Conservation (phyloP, 1,140 invertebrate genomes). For the Leptopilina clavipes region DNA sequence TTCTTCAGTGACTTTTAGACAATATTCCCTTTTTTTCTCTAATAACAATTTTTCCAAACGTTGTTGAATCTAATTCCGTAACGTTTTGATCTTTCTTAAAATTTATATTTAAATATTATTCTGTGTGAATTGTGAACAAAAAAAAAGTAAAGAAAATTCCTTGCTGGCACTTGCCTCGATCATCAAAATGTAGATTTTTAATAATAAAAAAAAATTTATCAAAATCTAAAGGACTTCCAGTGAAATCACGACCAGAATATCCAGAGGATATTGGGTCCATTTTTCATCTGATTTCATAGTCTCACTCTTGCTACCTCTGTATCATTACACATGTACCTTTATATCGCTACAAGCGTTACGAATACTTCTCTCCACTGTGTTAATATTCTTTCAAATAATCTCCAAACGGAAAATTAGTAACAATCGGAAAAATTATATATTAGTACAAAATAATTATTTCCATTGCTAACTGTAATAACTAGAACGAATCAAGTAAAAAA, state of each 20-base stretch:
- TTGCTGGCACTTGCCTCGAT: not conserved
- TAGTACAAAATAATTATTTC: too few relatives aligned
- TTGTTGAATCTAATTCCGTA: not conserved
- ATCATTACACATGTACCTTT: conserved; percentile 29
- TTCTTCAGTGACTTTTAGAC: too few relatives aligned
- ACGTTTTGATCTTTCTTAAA: not conserved
- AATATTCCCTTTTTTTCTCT: too few relatives aligned
- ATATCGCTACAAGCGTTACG: conserved; percentile 29
- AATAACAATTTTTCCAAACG: not conserved
- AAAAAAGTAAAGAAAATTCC: not conserved
- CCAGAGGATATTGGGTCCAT: conserved; percentile 6
- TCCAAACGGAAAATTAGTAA: too few relatives aligned
- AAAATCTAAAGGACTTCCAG: conserved; percentile 7
- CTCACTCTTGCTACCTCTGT: conserved; percentile 26
- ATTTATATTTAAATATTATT: not conserved
- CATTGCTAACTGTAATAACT: too few relatives aligned
- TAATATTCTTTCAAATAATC: not conserved
- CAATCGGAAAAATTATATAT: too few relatives aligned
- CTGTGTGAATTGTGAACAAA: conserved; percentile 2
- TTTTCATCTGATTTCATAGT: not conserved
- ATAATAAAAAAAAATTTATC: not conserved
- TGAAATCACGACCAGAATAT: not conserved
- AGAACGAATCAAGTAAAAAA: too few relatives aligned
- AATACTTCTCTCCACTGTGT: not conserved
- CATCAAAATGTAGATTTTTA: conserved; percentile 2